Conservation (phyloP, 2,888 invertebrate species). For the Hemicrepidius hirtus region DNA sequence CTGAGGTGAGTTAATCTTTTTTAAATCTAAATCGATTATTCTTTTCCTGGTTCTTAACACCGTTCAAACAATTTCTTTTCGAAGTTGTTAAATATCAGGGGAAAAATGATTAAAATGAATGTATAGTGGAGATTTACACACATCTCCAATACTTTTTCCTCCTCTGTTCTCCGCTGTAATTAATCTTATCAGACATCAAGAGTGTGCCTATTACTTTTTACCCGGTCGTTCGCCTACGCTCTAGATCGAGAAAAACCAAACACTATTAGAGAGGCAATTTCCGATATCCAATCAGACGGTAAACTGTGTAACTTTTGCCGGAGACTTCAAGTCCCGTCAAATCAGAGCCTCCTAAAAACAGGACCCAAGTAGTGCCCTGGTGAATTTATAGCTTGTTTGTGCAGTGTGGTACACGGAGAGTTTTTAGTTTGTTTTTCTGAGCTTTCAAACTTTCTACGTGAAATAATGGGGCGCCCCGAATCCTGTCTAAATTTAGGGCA, state of each 20-base stretch:
- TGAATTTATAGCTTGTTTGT: slow-evolving; percentile 40
- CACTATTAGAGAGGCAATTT: slow-evolving; percentile 38
- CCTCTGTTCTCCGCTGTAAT: slow-evolving; percentile 10
- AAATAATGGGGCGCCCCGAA: slow-evolving; percentile 10
- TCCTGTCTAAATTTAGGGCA: not conserved
- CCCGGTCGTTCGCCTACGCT: slow-evolving; percentile 28
- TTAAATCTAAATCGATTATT: no score
- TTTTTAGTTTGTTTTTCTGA: slow-evolving; percentile 9
- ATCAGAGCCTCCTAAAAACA: slow-evolving; percentile 22
- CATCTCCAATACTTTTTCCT: no score
- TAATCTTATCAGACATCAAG: slow-evolving; percentile 43
- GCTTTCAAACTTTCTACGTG: slow-evolving; percentile 1
- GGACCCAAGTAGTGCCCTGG: slow-evolving; percentile 10
- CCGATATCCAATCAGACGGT: slow-evolving; percentile 36
- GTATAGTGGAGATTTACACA: no score
- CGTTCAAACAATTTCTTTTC: no score
- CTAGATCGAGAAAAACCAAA: slow-evolving; percentile 26
- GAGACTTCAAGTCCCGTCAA: slow-evolving; percentile 18
- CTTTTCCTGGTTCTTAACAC: no score
- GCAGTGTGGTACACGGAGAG: not conserved
- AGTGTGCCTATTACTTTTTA: slow-evolving; percentile 32
- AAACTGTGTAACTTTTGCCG: slow-evolving; percentile 32
- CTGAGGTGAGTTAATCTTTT: no score
- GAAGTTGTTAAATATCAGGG: no score
- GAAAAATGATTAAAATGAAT: no score